Base-by-base conservation (phyloP, 2,113 vertebrate genomes). In the Pterophyllum scalare region DNA sequence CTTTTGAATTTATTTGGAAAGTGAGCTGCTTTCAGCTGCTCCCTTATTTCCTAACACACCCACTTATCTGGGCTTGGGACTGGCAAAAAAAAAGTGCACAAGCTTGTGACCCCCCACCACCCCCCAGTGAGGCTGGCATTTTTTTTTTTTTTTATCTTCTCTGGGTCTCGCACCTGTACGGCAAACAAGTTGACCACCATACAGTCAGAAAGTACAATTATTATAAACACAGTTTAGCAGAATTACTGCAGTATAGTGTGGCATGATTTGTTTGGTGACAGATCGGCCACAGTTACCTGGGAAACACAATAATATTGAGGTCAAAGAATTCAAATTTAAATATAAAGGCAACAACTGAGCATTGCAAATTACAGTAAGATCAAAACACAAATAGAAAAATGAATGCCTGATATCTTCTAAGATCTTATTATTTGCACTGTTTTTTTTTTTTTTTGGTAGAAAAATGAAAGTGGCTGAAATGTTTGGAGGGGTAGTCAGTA, bases 401-500 rank as follows among this genome's bases (percentile, higher is more conserved):
- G 3, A 38, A 19, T 12, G 20, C 3, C n/a, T 49, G 20, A 58
- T 84, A 7, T 20, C 7, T 35, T 80, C n/a, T 57, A 20, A 52
- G 82, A 10, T 20, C 7, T 35, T 75, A 40, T 62, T 38, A 31
- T 88, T 81, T 72, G 52, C 6, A 24, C 56, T 54, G 24, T 52
- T 9, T 77, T 61, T 22, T 10, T 58, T 46, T 43, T 28, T 64
- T 80, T 52, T 26, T 10, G 6, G 52, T 79, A 28, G 59, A 57
- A 20, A 62, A 82, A 80, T 79, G 49, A 62, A 75, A 80, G 1
- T 6, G 54, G 35, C 62, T 12, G 79, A 75, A 56, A 75, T 56
- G 40, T 86, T 82, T 61, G 22, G 62, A 79, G 82, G 52, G 17
- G 43, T 86, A 79, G 91, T 89, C 88, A 81, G 80, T 83, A 78